These are phyloP conservation scores for Macquaria ambigua DNA, from an alignment of 2,113 vertebrate genomes.

Conservation along the genomic window DNA sequence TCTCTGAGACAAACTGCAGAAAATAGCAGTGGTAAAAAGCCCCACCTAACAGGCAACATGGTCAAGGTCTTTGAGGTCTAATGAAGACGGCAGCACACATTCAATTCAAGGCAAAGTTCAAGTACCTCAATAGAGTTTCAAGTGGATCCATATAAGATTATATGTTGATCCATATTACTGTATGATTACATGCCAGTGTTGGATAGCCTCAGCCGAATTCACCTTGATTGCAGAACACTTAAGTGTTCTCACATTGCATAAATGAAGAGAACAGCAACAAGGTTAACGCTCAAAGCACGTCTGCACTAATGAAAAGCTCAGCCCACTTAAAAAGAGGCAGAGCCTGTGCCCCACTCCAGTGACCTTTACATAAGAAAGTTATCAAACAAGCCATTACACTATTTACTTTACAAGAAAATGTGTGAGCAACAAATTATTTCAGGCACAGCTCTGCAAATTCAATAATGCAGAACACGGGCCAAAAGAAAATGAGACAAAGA, in stretches of 20 bases:
- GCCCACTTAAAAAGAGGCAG: background rate
- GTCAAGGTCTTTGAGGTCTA: slow-evolving; percentile 11
- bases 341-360: background rate
- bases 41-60: accelerated
- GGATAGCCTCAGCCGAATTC: background rate
- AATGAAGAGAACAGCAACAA: background rate
- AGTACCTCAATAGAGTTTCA: background rate
- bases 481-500: slow-evolving; percentile 14
- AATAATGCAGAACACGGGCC: background rate
- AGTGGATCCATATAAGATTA: slow-evolving; percentile 18
- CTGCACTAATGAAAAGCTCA: background rate
- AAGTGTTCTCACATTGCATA: background rate
- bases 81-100: background rate
- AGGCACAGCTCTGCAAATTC: background rate
- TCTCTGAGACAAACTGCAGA: background rate
- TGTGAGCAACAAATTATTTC: slow-evolving; percentile 4
- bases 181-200: slow-evolving; percentile 18
- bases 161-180: background rate
- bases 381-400: slow-evolving; percentile 3
- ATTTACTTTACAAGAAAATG: slow-evolving; percentile 16
- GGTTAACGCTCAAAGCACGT: background rate
- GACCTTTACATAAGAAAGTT: slow-evolving; percentile 14
- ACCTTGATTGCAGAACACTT: slow-evolving; percentile 15
- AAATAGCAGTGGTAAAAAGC: background rate
- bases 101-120: slow-evolving; percentile 7